Evolutionary conservation across 2,113 vertebrate species (phyloP).

Genomic region (Poeciliopsis occidentalis): DNA sequence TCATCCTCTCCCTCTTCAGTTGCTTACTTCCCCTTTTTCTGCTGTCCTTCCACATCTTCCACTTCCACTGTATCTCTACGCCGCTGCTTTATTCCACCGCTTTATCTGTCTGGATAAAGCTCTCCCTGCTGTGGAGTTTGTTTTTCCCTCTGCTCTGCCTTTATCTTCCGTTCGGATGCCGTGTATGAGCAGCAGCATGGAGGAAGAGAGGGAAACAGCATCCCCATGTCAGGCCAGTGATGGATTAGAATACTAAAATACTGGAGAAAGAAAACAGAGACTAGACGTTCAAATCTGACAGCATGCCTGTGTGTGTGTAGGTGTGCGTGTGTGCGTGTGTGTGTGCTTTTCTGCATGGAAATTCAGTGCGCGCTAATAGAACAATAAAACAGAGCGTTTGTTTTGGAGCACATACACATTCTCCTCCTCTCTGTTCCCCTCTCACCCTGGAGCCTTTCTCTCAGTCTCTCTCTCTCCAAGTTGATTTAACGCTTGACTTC

Average conservation of each 20-base stretch:
- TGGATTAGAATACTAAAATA: conserved; percentile 76
- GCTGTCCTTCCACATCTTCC: not conserved
- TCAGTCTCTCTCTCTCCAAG: conserved; percentile 32
- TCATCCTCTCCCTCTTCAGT: not conserved
- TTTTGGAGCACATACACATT: conserved; percentile 20
- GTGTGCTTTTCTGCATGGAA: conserved; percentile 27
- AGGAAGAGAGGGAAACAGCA: conserved; percentile 51
- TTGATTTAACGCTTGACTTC: conserved; percentile 78
- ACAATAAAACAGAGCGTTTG: conserved; percentile 55
- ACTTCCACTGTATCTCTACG: conserved; percentile 36
- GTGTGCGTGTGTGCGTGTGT: conserved; percentile 1
- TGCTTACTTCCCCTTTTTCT: not conserved
- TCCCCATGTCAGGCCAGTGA: conserved; percentile 70
- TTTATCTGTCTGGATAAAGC: conserved; percentile 68
- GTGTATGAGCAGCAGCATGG: conserved; percentile 44
- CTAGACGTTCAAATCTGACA: conserved; percentile 55
- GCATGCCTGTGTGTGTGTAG: not conserved
- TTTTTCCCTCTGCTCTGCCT: conserved; percentile 58
- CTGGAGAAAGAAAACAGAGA: conserved; percentile 60
- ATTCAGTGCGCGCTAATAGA: conserved; percentile 54
- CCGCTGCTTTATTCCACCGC: conserved; percentile 31
- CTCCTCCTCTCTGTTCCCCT: conserved; percentile 15
- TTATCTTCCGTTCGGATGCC: conserved; percentile 63
- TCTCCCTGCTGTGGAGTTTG: conserved; percentile 58
- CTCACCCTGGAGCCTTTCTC: conserved; percentile 25